Conservation (phyloP, 2,113 vertebrate species). For the Cepphus grylle region DNA sequence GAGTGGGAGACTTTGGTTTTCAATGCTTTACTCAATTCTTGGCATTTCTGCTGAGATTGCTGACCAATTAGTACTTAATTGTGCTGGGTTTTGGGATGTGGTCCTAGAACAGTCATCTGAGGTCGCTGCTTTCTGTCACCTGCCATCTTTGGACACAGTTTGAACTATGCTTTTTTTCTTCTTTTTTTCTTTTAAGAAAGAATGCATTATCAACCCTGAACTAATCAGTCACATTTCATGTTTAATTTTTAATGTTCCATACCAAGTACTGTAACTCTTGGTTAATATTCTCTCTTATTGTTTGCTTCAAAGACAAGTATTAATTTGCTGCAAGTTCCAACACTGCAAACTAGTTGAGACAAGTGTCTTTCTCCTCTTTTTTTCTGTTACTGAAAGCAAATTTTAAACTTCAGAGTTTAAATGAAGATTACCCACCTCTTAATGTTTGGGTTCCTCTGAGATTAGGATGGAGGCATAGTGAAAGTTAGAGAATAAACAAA, state of each 20-base stretch:
- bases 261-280: background rate
- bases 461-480: background rate
- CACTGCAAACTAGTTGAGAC: background rate
- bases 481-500: background rate
- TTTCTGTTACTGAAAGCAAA: background rate
- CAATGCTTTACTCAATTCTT: background rate
- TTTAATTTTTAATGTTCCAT: background rate
- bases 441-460: background rate
- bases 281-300: background rate
- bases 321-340: background rate
- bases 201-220: background rate
- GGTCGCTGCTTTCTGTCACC: background rate
- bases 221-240: background rate
- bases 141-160: background rate
- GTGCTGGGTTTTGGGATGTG: constrained; percentile 19
- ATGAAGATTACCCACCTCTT: background rate
- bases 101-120: constrained; percentile 57
- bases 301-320: background rate
- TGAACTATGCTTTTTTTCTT: background rate
- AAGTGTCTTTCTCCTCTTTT: background rate
- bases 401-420: background rate
- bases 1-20: background rate
- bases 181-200: background rate
- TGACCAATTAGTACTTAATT: constrained; percentile 57
- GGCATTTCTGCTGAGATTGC: background rate